Evolutionary conservation across 1,140 invertebrate genomes (phyloP).

Genomic region (Brachionus rubens): DNA sequence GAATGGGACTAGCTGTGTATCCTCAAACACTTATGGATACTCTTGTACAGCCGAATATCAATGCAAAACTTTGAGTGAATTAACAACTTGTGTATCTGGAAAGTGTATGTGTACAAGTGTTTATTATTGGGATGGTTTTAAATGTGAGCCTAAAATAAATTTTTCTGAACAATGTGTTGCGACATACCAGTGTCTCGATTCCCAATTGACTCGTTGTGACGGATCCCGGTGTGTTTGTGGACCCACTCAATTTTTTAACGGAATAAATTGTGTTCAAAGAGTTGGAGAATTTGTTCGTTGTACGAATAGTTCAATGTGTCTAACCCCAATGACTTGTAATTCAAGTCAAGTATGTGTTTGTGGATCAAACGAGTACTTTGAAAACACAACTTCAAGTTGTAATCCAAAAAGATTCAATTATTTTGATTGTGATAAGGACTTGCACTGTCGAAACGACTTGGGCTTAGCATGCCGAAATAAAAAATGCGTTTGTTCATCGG

Average conservation of each 20-base stretch:
- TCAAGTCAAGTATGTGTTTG: not conserved
- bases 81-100: not conserved
- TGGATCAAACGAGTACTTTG: constrained; percentile 13
- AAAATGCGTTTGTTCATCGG: not conserved
- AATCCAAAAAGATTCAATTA: not conserved
- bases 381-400: not conserved
- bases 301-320: not conserved
- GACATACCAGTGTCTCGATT: not conserved
- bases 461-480: not conserved
- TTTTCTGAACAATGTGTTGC: not conserved
- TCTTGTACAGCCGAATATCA: not conserved
- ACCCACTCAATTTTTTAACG: not conserved
- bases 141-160: not conserved
- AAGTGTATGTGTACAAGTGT: not conserved
- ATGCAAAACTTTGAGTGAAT: not conserved
- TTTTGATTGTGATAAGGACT: not conserved
- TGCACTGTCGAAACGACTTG: constrained; percentile 1
- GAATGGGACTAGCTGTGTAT: not conserved
- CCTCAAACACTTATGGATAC: not conserved
- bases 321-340: not conserved
- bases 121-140: not conserved
- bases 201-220: not conserved
- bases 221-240: not conserved
- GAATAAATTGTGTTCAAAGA: not conserved
- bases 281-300: not conserved